A percentile compares a stretch with the other conserved stretches of the same genome.
Conservation (phyloP, 2,888 invertebrate species). For the Myopa testacea region DNA sequence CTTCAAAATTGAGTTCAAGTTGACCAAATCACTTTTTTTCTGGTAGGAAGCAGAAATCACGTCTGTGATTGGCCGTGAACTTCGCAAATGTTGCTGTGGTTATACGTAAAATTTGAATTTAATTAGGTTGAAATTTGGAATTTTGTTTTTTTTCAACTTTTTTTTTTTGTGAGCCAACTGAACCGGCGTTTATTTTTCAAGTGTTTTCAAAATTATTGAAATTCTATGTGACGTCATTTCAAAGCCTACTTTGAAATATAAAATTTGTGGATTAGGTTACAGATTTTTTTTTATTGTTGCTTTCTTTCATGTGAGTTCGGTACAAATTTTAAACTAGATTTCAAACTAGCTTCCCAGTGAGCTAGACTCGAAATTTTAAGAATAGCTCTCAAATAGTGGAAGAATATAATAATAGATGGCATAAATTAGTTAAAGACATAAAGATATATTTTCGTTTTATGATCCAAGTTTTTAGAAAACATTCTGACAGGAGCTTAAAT, state of each 20-base stretch:
- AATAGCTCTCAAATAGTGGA: too few species aligned
- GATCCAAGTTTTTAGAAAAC: neutral
- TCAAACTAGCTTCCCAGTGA: neutral
- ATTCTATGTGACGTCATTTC: neutral
- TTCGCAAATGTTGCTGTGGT: neutral
- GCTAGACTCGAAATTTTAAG: too few species aligned
- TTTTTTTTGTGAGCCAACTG: constrained; percentile 40
- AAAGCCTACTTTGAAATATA: constrained; percentile 17
- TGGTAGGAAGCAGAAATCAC: neutral
- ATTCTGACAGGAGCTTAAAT: neutral
- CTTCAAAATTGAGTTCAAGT: neutral
- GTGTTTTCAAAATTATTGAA: constrained; percentile 26
- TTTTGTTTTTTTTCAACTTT: constrained; percentile 40
- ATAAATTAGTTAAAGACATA: neutral
- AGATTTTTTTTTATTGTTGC: neutral
- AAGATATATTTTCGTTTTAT: neutral
- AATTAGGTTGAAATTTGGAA: constrained; percentile 44
- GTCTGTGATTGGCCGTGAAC: neutral
- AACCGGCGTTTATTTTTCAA: constrained; percentile 30
- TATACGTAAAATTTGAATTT: constrained; percentile 30
- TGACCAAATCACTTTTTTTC: neutral
- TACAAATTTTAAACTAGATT: neutral
- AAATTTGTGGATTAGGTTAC: neutral
- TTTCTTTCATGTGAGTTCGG: neutral
- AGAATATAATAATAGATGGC: neutral